Evolutionary conservation across 2,888 invertebrate species (phyloP).

Genomic region (Troides oblongomaculatus): DNA sequence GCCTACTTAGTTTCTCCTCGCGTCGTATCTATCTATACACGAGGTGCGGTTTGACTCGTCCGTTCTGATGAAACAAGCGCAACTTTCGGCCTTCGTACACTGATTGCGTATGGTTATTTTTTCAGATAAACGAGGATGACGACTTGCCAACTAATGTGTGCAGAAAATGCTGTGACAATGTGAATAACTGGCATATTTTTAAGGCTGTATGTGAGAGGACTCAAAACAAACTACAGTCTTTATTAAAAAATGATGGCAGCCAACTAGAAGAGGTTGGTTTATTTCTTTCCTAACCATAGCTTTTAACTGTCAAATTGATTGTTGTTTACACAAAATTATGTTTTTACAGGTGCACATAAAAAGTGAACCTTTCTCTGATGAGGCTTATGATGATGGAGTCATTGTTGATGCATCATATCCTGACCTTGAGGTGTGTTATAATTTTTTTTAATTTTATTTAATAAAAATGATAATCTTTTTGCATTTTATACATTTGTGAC

Average conservation of each 20-base stretch:
- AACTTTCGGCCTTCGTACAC: conserved; percentile 62
- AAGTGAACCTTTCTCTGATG: conserved; percentile 79
- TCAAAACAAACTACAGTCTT: conserved; percentile 82
- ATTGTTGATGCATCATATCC: conserved; percentile 74
- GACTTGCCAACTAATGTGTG: conserved; percentile 84
- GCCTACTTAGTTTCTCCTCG: conserved; percentile 77
- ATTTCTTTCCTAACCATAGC: conserved; percentile 51
- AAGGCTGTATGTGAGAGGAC: conserved; percentile 82
- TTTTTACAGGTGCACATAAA: conserved; percentile 78
- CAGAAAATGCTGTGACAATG: conserved; percentile 81
- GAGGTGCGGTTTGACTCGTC: conserved; percentile 72
- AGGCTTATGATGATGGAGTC: conserved; percentile 76
- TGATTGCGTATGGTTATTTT: conserved; percentile 73
- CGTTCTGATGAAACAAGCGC: conserved; percentile 73
- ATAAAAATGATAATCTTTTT: not conserved
- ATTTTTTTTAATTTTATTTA: conserved; percentile 23
- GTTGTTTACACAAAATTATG: conserved; percentile 50
- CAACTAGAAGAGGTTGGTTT: conserved; percentile 76
- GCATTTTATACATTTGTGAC: not conserved
- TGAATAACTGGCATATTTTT: conserved; percentile 84
- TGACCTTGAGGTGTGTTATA: conserved; percentile 67
- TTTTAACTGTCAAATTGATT: conserved; percentile 54
- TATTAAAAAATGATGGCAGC: conserved; percentile 77
- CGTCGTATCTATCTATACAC: conserved; percentile 65
- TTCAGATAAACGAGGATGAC: conserved; percentile 83